These are phyloP conservation scores for Helicoverpa zea DNA, from an alignment of 1,140 invertebrate species.

Conservation along the genomic window DNA sequence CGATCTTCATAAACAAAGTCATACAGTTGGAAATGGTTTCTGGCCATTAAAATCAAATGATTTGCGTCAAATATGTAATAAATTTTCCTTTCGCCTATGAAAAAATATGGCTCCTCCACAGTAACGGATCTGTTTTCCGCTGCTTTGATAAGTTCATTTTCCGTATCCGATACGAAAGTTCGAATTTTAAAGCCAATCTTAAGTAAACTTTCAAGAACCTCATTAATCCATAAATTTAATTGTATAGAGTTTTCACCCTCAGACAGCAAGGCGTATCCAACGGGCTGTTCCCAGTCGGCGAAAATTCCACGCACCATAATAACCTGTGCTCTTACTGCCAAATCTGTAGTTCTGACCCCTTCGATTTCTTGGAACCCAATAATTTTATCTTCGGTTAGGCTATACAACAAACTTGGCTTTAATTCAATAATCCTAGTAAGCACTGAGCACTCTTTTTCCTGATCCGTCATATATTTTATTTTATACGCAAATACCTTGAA, in stretches of 20 bases:
- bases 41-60: background rate
- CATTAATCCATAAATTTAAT: slow-evolving; percentile 1
- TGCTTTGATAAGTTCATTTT: background rate
- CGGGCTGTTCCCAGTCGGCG: background rate
- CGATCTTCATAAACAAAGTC: background rate
- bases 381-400: background rate
- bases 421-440: background rate
- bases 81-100: background rate
- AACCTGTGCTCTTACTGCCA: background rate
- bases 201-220: background rate
- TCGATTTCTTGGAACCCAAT: background rate
- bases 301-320: slow-evolving; percentile 1
- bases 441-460: background rate
- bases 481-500: background rate
- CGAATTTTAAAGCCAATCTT: background rate
- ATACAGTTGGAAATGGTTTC: background rate
- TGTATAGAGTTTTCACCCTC: background rate
- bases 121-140: background rate
- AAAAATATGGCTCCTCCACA: slow-evolving; percentile 6
- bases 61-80: slow-evolving; percentile 2
- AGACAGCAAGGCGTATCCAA: background rate
- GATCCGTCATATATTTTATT: background rate
- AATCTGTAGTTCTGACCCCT: background rate
- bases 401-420: background rate
- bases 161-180: background rate